phyloP scores from a whole-genome alignment of 92 coral and sea anemone species.

The Scolanthus callimorphus region DNA sequence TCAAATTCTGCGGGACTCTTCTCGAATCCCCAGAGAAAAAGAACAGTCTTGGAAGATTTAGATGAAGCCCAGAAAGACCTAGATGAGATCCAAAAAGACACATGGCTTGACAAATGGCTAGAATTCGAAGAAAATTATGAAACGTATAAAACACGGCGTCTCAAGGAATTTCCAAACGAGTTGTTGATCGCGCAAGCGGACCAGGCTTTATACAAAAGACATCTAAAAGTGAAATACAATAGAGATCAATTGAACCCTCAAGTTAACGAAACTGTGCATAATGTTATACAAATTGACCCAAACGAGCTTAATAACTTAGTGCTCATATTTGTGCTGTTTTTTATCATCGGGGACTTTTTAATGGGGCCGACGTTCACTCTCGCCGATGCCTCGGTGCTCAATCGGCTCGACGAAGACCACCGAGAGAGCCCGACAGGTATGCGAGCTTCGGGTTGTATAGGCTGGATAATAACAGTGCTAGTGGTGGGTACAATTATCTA shows the following conservation, averaged over 20 bases:
- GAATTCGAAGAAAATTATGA: not conserved
- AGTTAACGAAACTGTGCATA: conserved; percentile 22
- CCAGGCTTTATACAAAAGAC: not conserved
- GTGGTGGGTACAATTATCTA: conserved; percentile 41
- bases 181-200: not conserved
- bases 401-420: conserved; percentile 47
- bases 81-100: not conserved
- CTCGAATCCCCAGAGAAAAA: too few relatives aligned
- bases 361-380: conserved; percentile 58
- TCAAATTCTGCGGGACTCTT: not conserved
- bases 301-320: conserved; percentile 38
- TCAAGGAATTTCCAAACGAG: not conserved
- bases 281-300: conserved; percentile 34
- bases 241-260: conserved; percentile 1
- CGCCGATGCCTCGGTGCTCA: conserved; percentile 62
- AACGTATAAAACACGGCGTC: not conserved
- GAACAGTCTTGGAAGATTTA: not conserved
- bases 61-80: too few relatives aligned
- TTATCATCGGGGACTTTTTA: conserved; percentile 55
- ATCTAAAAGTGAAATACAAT: conserved; percentile 1
- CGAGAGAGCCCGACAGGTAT: conserved; percentile 34
- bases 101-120: not conserved
- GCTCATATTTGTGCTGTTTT: conserved; percentile 41
- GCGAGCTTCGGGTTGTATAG: conserved; percentile 58
- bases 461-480: conserved; percentile 37